Evolutionary conservation across 2,797 vertebrate species (phyloP).

Genomic region (Anguilla anguilla): DNA sequence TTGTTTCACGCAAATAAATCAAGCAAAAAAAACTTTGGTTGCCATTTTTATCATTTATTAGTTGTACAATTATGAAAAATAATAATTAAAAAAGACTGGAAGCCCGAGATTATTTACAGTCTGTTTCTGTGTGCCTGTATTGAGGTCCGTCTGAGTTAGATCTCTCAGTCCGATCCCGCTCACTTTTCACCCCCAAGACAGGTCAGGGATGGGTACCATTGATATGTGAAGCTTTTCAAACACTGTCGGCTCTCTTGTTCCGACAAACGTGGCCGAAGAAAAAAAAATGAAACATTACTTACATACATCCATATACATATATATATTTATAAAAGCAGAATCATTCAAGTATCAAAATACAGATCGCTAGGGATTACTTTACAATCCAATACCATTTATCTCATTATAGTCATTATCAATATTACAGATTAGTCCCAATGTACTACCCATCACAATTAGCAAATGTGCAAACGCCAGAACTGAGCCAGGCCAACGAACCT

Average conservation of each 20-base stretch:
- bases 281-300: slow-evolving; percentile 79
- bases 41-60: no score
- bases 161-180: no score
- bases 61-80: no score
- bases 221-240: slow-evolving; percentile 80
- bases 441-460: slow-evolving; percentile 67
- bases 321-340: slow-evolving; percentile 89
- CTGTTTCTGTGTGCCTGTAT: slow-evolving; percentile 76
- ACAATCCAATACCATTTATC: slow-evolving; percentile 70
- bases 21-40: no score
- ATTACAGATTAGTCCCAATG: slow-evolving; percentile 79
- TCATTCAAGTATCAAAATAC: slow-evolving; percentile 99
- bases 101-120: no score
- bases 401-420: slow-evolving; percentile 60
- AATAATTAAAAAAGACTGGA: no score
- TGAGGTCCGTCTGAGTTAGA: slow-evolving; percentile 84
- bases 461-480: slow-evolving; percentile 51
- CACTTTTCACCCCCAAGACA: slow-evolving; percentile 66
- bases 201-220: slow-evolving; percentile 80
- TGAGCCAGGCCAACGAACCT: no score
- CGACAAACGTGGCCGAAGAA: slow-evolving; percentile 76
- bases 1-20: no score
- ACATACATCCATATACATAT: slow-evolving; percentile 80
- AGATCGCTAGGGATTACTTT: slow-evolving; percentile 87
- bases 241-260: slow-evolving; percentile 76